Evolutionary conservation across 2,113 vertebrate genomes (phyloP).

Genomic region (Clarias macrocephalus): DNA sequence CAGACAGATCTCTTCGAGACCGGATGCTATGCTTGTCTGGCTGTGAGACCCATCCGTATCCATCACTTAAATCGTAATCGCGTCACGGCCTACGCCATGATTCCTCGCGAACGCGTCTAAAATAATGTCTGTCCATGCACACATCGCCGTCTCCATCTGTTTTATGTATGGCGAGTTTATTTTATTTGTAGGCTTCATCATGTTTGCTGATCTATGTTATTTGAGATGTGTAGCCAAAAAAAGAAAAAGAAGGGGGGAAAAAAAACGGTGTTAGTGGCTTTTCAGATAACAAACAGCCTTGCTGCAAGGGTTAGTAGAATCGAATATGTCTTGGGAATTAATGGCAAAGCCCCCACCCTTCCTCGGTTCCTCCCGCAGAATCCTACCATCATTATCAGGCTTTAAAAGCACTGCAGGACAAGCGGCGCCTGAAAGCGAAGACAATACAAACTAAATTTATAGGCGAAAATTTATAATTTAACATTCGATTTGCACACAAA

Average conservation of each 20-base stretch:
- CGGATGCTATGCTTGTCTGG: slow-evolving; percentile 48
- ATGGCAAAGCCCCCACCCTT: slow-evolving; percentile 51
- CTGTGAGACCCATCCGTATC: slow-evolving; percentile 29
- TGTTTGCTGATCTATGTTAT: slow-evolving; percentile 51
- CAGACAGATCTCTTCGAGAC: slow-evolving; percentile 54
- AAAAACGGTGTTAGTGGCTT: slow-evolving; percentile 45
- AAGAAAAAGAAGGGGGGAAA: neutral
- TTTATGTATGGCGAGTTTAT: slow-evolving; percentile 17
- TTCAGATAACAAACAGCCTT: slow-evolving; percentile 66
- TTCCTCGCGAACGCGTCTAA: neutral
- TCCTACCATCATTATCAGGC: slow-evolving; percentile 60
- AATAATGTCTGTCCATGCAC: neutral
- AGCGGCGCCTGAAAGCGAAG: slow-evolving; percentile 50
- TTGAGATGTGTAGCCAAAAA: slow-evolving; percentile 36
- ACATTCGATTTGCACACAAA: slow-evolving; percentile 46
- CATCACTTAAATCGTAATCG: slow-evolving; percentile 36
- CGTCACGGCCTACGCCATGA: neutral
- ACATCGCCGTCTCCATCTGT: slow-evolving; percentile 36
- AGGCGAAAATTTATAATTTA: neutral
- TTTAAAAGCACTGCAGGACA: slow-evolving; percentile 54
- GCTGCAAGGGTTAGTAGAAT: slow-evolving; percentile 55
- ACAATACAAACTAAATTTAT: slow-evolving; percentile 43
- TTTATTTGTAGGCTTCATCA: neutral
- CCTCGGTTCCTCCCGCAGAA: slow-evolving; percentile 48
- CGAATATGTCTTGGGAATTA: slow-evolving; percentile 63